Evolutionary conservation across 2,888 invertebrate genomes (phyloP), one percentile per base, ranked within the genome.

Genomic region (Diplazon laetatorius): DNA sequence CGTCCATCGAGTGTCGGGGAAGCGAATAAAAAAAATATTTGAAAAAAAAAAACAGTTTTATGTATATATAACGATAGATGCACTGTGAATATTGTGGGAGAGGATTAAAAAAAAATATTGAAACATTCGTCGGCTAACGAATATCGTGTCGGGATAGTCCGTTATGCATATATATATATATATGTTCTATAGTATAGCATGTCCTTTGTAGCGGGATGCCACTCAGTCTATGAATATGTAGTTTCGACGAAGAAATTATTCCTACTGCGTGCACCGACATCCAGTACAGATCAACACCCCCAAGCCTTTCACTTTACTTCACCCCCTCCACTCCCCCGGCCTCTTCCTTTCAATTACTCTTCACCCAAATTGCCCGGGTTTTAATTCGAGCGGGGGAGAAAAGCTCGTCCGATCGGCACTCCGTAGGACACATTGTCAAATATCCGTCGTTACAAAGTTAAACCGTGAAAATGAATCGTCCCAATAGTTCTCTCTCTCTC

Each of bases 221-320:
- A 59, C 59, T 52, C 57, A 30, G 14, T 39, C 48, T 83, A 84
- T 84, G 84, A 87, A 87, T 87, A 87, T 87, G 86, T 85, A 87
- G 85, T 86, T 87, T 78, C n/a, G 80, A 72, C 42, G 78, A 83
- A 83, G 83, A 84, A 87, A 85, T 85, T 87, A 81, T 80, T 83
- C 76, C 77, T 63, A 73, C 76, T 59, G 9, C 48, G 78, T 76
- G 78, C 16, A 55, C 62, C 70, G 22, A 39, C n/a, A 50, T 60
- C 55, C 55, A 71, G 42, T 60, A 25, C 35, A 63, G 65, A 55
- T 14, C 65, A 50, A 76, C 69, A 70, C 37, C 48, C 62, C 16
- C 20, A 18, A 25, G 8, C 46, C 50, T 48, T 50, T 55, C 35
- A 37, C 35, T 66, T 39, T 10, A 66, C 63, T 70, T 12, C 22